These are phyloP conservation scores for Microtus richardsoni DNA, from an alignment of 2,113 vertebrate species.

Conservation along the genomic window DNA sequence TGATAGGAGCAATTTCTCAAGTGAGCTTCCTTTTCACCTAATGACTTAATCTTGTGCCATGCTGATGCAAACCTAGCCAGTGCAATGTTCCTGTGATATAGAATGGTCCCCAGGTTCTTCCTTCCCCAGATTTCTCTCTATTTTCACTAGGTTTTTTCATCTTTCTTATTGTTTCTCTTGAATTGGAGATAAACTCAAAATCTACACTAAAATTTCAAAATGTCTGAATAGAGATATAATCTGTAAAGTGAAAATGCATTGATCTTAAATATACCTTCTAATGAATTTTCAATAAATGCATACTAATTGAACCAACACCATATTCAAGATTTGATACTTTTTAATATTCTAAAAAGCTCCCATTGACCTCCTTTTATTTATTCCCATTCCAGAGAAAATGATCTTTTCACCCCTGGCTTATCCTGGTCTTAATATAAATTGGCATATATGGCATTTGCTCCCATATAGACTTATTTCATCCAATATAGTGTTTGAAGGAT, in stretches of 20 bases:
- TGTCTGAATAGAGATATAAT: neutral
- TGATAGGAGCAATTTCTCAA: neutral
- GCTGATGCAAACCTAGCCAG: neutral
- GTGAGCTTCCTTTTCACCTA: neutral
- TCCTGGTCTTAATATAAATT: neutral
- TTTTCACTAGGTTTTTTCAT: neutral
- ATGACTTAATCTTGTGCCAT: neutral
- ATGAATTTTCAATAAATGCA: neutral
- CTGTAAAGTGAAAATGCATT: constrained; percentile 10
- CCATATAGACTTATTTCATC: neutral
- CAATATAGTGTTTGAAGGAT: neutral
- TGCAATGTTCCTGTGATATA: neutral
- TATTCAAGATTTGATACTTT: constrained; percentile 30
- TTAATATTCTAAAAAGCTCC: neutral
- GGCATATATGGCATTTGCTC: neutral
- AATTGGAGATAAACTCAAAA: neutral
- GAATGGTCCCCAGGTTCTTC: neutral
- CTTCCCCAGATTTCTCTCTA: neutral
- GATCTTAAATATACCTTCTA: constrained; percentile 6
- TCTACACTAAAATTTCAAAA: neutral
- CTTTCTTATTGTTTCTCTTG: neutral
- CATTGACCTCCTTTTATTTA: neutral
- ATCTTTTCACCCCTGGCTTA: neutral
- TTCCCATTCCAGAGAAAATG: neutral
- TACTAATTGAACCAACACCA: neutral